Percentiles rank a stretch among this genome's conserved stretches.
These are phyloP conservation scores for Brachyptera putata DNA, from an alignment of 2,888 invertebrate species.

Conservation along the genomic window DNA sequence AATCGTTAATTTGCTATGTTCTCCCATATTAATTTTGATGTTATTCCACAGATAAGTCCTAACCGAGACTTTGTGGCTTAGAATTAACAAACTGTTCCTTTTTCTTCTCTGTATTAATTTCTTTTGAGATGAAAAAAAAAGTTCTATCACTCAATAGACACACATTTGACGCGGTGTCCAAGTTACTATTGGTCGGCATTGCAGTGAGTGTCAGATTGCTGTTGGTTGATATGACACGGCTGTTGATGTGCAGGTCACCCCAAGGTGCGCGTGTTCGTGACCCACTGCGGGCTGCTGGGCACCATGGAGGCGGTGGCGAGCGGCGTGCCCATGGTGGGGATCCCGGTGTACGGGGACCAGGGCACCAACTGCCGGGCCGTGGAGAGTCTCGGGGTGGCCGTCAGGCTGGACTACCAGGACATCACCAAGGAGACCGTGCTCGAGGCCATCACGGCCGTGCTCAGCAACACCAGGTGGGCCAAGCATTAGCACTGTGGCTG, in stretches of 20 bases:
- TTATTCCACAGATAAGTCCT: too few relatives aligned
- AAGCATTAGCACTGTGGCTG: too few relatives aligned
- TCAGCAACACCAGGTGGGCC: slow-evolving; percentile 38
- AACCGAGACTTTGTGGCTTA: too few relatives aligned
- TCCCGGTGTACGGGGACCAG: slow-evolving; percentile 69
- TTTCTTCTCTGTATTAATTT: too few relatives aligned
- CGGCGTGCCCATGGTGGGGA: slow-evolving; percentile 60
- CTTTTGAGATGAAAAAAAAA: too few relatives aligned
- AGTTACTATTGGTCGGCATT: too few relatives aligned
- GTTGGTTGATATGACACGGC: too few relatives aligned
- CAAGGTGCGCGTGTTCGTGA: slow-evolving; percentile 61
- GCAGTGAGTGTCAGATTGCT: slow-evolving; percentile 63
- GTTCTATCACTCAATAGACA: too few relatives aligned
- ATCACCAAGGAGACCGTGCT: slow-evolving; percentile 53
- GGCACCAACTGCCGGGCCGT: slow-evolving; percentile 60
- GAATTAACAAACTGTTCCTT: too few relatives aligned
- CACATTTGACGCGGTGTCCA: too few relatives aligned
- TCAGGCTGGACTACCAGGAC: slow-evolving; percentile 53
- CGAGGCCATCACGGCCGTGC: slow-evolving; percentile 53
- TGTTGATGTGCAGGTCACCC: slow-evolving; percentile 64
- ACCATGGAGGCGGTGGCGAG: slow-evolving; percentile 63
- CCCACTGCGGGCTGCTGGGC: slow-evolving; percentile 65
- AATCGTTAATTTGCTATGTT: too few relatives aligned
- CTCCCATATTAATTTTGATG: too few relatives aligned
- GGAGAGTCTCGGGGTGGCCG: slow-evolving; percentile 56